Evolutionary conservation across 35 echinoderm and acorn worm genomes (phyloP).

Genomic region (Eucidaris tribuloides): DNA sequence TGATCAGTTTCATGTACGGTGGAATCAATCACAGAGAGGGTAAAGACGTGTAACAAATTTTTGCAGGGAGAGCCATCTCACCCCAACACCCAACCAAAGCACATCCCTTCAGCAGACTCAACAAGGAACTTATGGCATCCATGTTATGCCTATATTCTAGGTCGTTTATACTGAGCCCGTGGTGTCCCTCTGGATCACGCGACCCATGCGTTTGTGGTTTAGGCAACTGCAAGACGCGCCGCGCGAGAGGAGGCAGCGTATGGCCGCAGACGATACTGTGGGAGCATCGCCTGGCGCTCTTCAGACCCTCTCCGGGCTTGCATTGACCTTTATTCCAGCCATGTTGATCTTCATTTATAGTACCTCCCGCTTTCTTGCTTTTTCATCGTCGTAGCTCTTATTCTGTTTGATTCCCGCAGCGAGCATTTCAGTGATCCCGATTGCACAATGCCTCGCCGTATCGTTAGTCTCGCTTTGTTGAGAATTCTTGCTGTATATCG

Average conservation of each 20-base stretch:
- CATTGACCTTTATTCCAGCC: constrained; percentile 34
- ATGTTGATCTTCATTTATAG: background rate
- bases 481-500: too few relatives aligned
- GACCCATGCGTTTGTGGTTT: constrained; percentile 45
- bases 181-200: constrained; percentile 63
- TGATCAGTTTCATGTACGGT: too few relatives aligned
- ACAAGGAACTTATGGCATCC: constrained; percentile 19
- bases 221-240: constrained; percentile 33
- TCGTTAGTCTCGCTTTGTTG: too few relatives aligned
- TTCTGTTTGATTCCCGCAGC: background rate
- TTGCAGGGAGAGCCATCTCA: too few relatives aligned
- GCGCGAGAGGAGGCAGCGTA: constrained; percentile 7
- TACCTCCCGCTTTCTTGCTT: constrained; percentile 39
- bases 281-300: constrained; percentile 71
- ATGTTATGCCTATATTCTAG: constrained; percentile 43
- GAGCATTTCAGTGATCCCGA: too few relatives aligned
- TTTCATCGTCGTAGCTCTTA: background rate
- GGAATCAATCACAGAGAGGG: too few relatives aligned
- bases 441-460: too few relatives aligned
- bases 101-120: background rate
- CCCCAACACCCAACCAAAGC: background rate
- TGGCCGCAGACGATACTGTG: constrained; percentile 72
- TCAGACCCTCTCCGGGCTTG: constrained; percentile 57
- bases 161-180: constrained; percentile 57
- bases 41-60: too few relatives aligned